phyloP scores from a whole-genome alignment of 2,113 vertebrate genomes.

The Sclerurus mexicanus region DNA sequence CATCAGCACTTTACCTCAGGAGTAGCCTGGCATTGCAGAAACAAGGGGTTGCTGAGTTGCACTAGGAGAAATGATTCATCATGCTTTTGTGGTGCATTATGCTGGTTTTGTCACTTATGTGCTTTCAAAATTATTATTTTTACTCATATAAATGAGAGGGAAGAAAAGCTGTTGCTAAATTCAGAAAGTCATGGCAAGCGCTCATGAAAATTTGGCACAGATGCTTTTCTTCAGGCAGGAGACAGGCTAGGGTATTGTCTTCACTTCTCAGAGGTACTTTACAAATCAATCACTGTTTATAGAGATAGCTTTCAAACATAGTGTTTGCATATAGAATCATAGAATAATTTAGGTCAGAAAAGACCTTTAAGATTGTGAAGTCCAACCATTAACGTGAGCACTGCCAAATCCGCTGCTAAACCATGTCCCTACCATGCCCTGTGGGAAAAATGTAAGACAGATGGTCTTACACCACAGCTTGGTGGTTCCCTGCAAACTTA shows the following conservation, averaged over 20 bases:
- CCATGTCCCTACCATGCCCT: rapidly evolving
- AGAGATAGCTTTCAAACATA: background rate
- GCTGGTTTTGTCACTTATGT: background rate
- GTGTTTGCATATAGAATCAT: background rate
- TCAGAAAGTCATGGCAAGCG: background rate
- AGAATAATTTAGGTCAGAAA: background rate
- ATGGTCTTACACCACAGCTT: too few species aligned
- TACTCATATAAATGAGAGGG: background rate
- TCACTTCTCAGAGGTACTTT: background rate
- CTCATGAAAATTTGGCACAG: background rate
- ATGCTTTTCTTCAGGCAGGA: background rate
- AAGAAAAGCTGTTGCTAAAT: background rate
- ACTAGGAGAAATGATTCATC: background rate
- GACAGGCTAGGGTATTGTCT: background rate
- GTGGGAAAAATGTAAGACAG: background rate
- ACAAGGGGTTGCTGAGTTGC: background rate
- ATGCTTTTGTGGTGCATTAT: background rate
- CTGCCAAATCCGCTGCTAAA: background rate
- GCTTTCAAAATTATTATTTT: background rate
- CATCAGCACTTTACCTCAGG: background rate
- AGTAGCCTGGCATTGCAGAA: background rate
- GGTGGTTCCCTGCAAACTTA: background rate
- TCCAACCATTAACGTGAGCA: background rate
- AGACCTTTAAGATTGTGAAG: background rate
- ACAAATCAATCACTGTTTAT: background rate